Evolutionary conservation across 2,113 vertebrate genomes (phyloP).

Genomic region (Ctenomys sociabilis): DNA sequence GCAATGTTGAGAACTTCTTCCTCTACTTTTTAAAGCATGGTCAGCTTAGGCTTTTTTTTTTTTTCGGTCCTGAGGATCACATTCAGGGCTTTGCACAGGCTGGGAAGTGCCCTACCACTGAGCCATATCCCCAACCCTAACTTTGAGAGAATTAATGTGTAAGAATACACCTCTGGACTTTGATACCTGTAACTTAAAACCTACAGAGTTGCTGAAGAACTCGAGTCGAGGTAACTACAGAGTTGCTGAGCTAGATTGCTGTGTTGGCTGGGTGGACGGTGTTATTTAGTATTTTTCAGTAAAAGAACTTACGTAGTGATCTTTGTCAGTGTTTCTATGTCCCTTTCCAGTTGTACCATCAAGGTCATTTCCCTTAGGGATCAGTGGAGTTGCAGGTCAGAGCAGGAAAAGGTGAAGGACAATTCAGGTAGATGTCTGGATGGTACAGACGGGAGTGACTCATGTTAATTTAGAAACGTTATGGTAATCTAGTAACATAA

Average conservation of each 20-base stretch:
- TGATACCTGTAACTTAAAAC: background rate
- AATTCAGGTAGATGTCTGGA: background rate
- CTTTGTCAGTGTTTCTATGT: background rate
- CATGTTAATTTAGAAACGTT: background rate
- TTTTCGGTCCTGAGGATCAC: background rate
- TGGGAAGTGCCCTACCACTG: background rate
- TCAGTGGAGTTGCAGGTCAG: background rate
- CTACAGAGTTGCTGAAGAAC: background rate
- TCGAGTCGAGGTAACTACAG: too few species aligned
- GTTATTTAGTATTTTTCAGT: background rate
- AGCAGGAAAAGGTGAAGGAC: background rate
- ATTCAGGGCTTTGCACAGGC: background rate
- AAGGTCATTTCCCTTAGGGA: background rate
- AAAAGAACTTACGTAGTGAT: background rate
- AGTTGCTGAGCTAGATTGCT: background rate
- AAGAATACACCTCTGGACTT: background rate
- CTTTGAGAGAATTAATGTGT: background rate
- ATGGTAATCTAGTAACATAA: background rate
- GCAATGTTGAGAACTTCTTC: background rate
- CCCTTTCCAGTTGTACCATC: fast-evolving
- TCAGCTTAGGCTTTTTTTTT: background rate
- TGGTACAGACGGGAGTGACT: background rate
- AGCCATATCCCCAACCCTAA: background rate
- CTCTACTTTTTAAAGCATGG: background rate
- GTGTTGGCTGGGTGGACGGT: background rate